Percentiles rank a stretch among this genome's conserved stretches.
phyloP scores from a whole-genome alignment of 2,113 vertebrate genomes.

The Megalops atlanticus region DNA sequence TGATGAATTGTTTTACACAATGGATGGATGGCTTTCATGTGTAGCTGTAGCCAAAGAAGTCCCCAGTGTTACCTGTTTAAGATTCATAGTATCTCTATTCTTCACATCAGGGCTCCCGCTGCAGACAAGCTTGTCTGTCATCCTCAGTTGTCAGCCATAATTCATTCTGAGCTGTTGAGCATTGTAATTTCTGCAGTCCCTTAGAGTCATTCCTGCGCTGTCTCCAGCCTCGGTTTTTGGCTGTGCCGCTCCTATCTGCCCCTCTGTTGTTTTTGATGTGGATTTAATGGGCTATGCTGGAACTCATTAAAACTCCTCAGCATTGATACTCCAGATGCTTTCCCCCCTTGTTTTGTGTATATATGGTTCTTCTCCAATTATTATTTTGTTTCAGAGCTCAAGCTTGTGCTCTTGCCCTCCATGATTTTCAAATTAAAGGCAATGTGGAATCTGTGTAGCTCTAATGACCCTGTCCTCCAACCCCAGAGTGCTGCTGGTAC shows the following conservation, averaged over 20 bases:
- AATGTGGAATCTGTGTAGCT: background rate
- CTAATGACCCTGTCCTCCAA: background rate
- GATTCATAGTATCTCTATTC: background rate
- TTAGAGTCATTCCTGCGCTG: background rate
- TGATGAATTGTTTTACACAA: background rate
- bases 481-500: background rate
- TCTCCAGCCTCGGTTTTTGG: background rate
- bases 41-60: background rate
- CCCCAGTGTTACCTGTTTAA: no score
- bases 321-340: slow-evolving; percentile 16
- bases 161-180: background rate
- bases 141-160: background rate
- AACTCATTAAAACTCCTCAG: slow-evolving; percentile 26
- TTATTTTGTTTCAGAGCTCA: background rate
- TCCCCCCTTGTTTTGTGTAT: background rate
- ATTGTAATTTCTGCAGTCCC: background rate
- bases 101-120: background rate
- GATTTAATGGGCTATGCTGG: slow-evolving; percentile 36
- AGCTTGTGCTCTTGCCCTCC: background rate
- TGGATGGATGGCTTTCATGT: background rate
- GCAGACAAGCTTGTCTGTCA: background rate
- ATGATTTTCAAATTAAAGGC: slow-evolving; percentile 7
- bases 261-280: slow-evolving; percentile 44
- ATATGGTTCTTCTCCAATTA: background rate
- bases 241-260: background rate